Base-by-base conservation (phyloP, 2,113 vertebrate genomes). In the Calypte anna region DNA sequence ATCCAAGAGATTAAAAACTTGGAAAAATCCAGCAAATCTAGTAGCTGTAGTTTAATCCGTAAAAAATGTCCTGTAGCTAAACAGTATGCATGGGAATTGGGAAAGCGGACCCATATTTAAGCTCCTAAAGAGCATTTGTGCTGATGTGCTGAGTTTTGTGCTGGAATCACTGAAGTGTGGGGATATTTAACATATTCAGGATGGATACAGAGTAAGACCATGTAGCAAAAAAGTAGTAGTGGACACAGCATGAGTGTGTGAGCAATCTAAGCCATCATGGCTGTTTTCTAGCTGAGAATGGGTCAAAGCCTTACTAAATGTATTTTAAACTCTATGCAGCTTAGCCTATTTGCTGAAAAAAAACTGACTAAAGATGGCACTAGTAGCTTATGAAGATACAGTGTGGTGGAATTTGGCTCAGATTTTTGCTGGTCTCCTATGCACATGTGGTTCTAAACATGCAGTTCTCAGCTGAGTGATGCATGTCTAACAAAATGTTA, bases 231-330 rank as follows among this genome's bases (percentile, higher is more conserved):
- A 57, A 8, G 7, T 9, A 40, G 23, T 16, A 33, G 27, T 27
- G 16, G 33, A 57, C 13, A 28, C 0, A 0, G 0, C 21, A 54
- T 24, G 15, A 57, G 3, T 20, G 6, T 23, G 13, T 51, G 23
- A 79, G 4, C 23, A 24, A 24, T 27, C 24, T 55, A 55, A 85
- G 14, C 4, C 1, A 5, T 40, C 14, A 36, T 67, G 48, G 36
- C 13, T 81, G 4, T 58, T 87, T 90, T 16, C 17, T 61, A n/a
- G 21, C 15, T 82, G n/a, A 74, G 88, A 82, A 10, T 50, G n/a
- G 82, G 14, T 12, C 51, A 78, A 90, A 66, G 9, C 7, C 21
- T 62, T 70, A 20, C 1, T 6, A 80, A 55, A 51, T 33, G 53
- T 2, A 23, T 57, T 79, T 50, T 62, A 62, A 62, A 67, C 22